These are phyloP conservation scores for Microtus oregoni DNA, from an alignment of 2,113 vertebrate genomes.

Conservation along the genomic window DNA sequence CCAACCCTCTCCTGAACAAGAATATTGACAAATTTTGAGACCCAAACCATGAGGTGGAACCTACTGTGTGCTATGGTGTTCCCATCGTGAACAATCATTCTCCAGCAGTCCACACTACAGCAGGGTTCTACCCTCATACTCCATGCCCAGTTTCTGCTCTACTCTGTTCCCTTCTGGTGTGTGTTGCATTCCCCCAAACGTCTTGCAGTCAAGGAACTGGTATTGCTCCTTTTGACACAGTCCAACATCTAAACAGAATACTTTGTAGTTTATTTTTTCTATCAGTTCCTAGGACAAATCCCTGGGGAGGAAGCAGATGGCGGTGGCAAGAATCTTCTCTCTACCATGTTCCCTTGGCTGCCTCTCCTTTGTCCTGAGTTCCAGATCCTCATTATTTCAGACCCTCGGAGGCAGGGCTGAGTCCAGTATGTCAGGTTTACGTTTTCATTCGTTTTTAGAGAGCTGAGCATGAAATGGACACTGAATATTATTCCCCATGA, in stretches of 20 bases:
- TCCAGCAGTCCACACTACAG: neutral
- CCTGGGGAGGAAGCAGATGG: neutral
- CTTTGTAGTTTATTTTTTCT: neutral
- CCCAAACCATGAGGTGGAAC: neutral
- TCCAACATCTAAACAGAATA: neutral
- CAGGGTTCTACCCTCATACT: accelerated
- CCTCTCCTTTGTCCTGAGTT: neutral
- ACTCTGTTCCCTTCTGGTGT: neutral
- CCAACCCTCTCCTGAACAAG: neutral
- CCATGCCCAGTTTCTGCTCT: neutral
- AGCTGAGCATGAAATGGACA: neutral
- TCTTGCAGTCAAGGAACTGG: neutral
- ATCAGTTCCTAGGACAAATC: neutral
- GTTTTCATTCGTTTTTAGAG: conserved; percentile 3
- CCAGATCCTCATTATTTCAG: neutral
- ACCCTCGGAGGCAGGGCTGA: neutral
- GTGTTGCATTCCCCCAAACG: neutral
- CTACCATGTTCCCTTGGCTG: neutral
- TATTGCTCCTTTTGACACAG: neutral
- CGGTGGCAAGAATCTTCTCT: neutral
- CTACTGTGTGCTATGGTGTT: neutral
- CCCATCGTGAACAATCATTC: neutral
- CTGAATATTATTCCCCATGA: neutral
- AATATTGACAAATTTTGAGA: neutral
- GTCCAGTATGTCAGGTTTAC: neutral